Conservation (phyloP, 23 tunicate species). For the Botrylloides violaceus region DNA sequence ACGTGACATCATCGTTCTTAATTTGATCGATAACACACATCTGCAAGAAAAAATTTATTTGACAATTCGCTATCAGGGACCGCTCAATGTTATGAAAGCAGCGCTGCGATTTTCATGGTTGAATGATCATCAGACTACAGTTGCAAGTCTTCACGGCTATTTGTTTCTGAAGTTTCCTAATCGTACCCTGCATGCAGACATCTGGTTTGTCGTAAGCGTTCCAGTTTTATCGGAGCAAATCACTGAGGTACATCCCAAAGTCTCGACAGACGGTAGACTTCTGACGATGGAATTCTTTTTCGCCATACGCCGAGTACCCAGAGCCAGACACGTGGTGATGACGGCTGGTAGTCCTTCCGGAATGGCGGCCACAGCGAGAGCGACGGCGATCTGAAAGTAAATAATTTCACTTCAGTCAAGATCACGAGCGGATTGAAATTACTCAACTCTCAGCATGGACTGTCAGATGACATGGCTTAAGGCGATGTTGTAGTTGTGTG, state of each 20-base stretch:
- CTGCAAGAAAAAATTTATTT: neutral
- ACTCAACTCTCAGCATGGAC: too few species aligned
- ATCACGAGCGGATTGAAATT: too few species aligned
- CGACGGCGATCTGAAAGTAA: slow-evolving; percentile 77
- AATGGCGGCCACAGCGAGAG: slow-evolving; percentile 98
- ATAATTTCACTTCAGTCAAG: too few species aligned
- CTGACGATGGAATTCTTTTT: slow-evolving; percentile 99
- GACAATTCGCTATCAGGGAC: too few species aligned
- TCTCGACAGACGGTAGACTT: slow-evolving; percentile 95
- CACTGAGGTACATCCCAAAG: slow-evolving; percentile 98
- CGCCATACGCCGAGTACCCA: slow-evolving; percentile 99
- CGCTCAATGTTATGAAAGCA: too few species aligned
- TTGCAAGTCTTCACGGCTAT: neutral
- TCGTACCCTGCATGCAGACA: slow-evolving; percentile 75
- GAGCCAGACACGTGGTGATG: slow-evolving; percentile 98
- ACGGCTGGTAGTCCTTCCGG: slow-evolving; percentile 99
- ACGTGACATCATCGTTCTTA: slow-evolving; percentile 22
- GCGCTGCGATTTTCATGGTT: too few species aligned
- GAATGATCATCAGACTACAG: too few species aligned
- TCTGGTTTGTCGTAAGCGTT: slow-evolving; percentile 98
- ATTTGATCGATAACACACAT: slow-evolving; percentile 13
- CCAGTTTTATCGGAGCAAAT: slow-evolving; percentile 99
- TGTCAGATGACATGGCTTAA: too few species aligned
- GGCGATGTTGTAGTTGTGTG: too few species aligned
- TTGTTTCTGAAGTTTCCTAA: neutral